Percentiles rank a stretch among this genome's conserved stretches.
Evolutionary conservation across 2,888 invertebrate genomes (phyloP).

Genomic region (Rhamnusium bicolor): DNA sequence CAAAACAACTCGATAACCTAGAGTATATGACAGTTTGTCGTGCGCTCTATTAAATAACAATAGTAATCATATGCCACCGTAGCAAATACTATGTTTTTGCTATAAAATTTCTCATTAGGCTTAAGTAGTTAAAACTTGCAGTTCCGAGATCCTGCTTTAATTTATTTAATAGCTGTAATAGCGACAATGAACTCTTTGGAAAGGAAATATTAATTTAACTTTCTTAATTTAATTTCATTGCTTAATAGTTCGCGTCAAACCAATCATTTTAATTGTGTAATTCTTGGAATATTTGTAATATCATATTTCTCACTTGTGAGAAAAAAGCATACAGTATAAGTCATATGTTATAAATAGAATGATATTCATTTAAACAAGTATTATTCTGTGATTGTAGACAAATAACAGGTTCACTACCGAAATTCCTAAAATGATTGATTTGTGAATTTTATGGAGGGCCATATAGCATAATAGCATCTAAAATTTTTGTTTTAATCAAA

Average conservation of each 20-base stretch:
- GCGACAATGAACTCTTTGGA: slow-evolving; percentile 33
- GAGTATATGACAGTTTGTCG: not conserved
- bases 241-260: slow-evolving; percentile 22
- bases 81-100: slow-evolving; percentile 7
- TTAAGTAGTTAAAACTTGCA: slow-evolving; percentile 34
- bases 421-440: no score
- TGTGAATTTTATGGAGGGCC: no score
- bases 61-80: not conserved
- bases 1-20: not conserved
- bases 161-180: slow-evolving; percentile 27
- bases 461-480: no score
- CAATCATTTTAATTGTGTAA: slow-evolving; percentile 17
- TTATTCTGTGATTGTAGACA: no score
- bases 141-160: slow-evolving; percentile 27
- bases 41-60: slow-evolving; percentile 8
- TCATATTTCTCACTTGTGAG: no score
- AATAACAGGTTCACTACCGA: no score
- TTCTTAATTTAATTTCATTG: slow-evolving; percentile 34
- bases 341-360: not conserved
- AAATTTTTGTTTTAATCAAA: no score
- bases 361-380: no score
- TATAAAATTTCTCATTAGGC: slow-evolving; percentile 34
- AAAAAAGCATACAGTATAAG: not conserved
- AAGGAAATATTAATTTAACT: slow-evolving; percentile 35
- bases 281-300: slow-evolving; percentile 21